Evolutionary conservation across 1,140 invertebrate species (phyloP), one percentile per base, ranked within the genome.

Genomic region (Lordiphosa mommai): DNA sequence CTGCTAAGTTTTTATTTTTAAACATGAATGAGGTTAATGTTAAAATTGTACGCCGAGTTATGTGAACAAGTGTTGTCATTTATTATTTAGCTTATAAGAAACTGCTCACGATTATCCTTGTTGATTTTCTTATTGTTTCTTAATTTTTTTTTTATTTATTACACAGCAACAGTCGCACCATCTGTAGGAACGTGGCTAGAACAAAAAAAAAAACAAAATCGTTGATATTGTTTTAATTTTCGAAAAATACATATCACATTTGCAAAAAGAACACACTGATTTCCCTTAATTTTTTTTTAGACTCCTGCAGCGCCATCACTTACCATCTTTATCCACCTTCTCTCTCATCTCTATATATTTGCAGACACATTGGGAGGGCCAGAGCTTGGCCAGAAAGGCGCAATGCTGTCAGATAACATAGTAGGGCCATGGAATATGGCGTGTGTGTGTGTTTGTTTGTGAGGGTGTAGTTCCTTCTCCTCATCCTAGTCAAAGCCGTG

Each of bases 331-430:
- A 27, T n/a, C 40, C 23, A 23, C 10, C 20, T 27, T 43, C 40
- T 27, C 40, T 43, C 40, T 12, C 58, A n/a, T 82, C 32, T 84
- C 79, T 72, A 79, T 86, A 67, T 86, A 86, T 87, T 86, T 86
- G 43, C 84, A 86, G 84, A 86, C 69, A 61, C 63, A 72, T 74
- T 87, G 76, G 73, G 84, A 87, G 59, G 47, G 66, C 64, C 73
- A 70, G 51, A 71, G 58, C 69, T 67, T 73, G 56, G 56, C 65
- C 69, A 74, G 84, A 66, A 86, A 52, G 79, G 84, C 84, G 38
- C 84, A 86, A 79, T 86, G 84, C 72, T 86, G 84, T 59, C 72
- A 72, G 63, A 69, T 86, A 77, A 87, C 84, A 68, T 86, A 86
- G 77, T 86, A 87, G 55, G 46, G 17, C 30, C 2, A 17, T 20